Base-by-base conservation (phyloP, 1,140 invertebrate genomes). In the Steinernema khuongi region DNA sequence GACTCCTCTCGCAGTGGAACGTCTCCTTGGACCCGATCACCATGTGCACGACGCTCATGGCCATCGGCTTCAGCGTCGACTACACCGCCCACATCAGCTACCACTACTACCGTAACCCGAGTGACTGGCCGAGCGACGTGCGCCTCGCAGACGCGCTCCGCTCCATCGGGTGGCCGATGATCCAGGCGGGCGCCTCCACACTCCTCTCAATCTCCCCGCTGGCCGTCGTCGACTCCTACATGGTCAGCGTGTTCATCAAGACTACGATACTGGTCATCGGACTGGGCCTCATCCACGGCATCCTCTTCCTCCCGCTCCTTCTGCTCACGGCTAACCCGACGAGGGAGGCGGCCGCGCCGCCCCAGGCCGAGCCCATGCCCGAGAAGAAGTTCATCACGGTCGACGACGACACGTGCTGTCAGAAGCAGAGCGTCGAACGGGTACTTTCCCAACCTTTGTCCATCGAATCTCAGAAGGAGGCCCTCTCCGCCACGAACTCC, bases 181-280 rank as follows among this genome's bases (percentile, higher is more conserved):
- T 96, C n/a, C 94, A 96, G 86, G 94, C 94, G 17, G 93, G 93
- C 0, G 87, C 91, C 0, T 95, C 93, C 1, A 96, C 94, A 0
- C 92, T 96, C 22, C 86, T 97, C 0, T 94, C 94, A 67, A 91
- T 96, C 11, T 87, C 92, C 0, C 92, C 93, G 0, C 86, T 97
- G 0, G 87, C 93, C 1, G 87, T 95, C 29, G 93, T 93, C 0
- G 91, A 93, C 67, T 96, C 93, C 77, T 97, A 96, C 82, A 95
- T 97, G 68, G 72, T 78, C 30, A 31, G 28, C 29, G 77, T 78
- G 7, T 78, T 78, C 43, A 72, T 74, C 7, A 78, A 78, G 44
- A 78, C 77, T 1, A 78, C 77, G 29, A 19, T 78, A 0, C 36
- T 78, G 28, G 77, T 78, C 17, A 78, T 79, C 1, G 18, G 41